Evolutionary conservation across 2,113 vertebrate species (phyloP).

Genomic region (Lonchura striata): DNA sequence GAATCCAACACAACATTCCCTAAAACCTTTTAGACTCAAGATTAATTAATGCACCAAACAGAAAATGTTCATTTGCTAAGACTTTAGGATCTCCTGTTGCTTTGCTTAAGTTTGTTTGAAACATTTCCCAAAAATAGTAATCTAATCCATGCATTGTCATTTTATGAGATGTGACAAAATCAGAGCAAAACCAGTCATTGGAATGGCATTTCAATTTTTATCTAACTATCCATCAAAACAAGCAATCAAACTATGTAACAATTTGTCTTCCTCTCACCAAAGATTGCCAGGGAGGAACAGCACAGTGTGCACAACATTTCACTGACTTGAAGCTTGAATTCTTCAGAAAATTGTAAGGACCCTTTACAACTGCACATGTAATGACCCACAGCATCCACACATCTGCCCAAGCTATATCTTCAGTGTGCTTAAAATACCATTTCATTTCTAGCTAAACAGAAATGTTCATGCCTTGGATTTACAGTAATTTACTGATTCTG

Average conservation of each 20-base stretch:
- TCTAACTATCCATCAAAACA: constrained; percentile 6
- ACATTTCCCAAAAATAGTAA: neutral
- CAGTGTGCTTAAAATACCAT: neutral
- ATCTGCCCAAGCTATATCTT: neutral
- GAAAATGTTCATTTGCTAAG: neutral
- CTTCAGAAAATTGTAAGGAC: neutral
- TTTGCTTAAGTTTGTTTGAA: neutral
- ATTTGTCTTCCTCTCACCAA: neutral
- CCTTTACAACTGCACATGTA: neutral
- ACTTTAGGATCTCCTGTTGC: neutral
- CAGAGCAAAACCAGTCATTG: neutral
- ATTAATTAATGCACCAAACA: neutral
- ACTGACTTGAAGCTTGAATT: neutral
- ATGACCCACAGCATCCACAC: neutral
- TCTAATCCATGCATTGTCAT: neutral
- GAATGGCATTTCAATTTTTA: neutral
- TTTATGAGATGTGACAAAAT: neutral
- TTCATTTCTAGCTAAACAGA: constrained; percentile 8
- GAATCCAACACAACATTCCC: neutral
- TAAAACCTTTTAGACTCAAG: neutral
- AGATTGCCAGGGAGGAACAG: neutral
- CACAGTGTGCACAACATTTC: neutral
- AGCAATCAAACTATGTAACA: neutral
- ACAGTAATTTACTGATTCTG: constrained; percentile 17
- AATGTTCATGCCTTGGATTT: neutral